Base-by-base conservation (phyloP, 2,888 invertebrate genomes). In the Dryadula phaetusa region DNA sequence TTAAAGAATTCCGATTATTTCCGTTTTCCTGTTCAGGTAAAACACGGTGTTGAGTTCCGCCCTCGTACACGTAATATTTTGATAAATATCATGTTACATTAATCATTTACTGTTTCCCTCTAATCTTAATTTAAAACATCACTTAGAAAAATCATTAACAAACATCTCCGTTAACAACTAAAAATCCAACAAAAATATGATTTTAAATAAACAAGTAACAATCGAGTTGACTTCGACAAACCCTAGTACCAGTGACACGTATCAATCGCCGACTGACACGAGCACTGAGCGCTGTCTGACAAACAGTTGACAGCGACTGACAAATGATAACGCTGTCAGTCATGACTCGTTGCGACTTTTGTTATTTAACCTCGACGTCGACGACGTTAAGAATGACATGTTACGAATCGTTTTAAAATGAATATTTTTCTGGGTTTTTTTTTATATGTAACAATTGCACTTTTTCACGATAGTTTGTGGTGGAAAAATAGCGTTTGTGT, bases 221-320 rank as follows among this genome's bases (percentile, higher is more conserved):
- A 5, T 42, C n/a, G 46, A 62, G 47, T 65, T 28, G 14, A 18
- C 12, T 8, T 67, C 70, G 49, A 60, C 34, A 46, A 37, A 12
- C 28, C 44, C 16, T 63, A 34, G 68, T 63, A 54, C 12, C 20
- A 25, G 53, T 84, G 88, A 82, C 88, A 81, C 78, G 79, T 84
- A 85, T 88, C 90, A 86, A 82, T 87, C 87, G 74, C 82, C 79
- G 84, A 82, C 85, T 85, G 90, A 86, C 87, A 88, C 88, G 88
- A 86, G 86, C 86, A 84, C 80, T n/a, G 88, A 86, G 86, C 86
- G 83, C 80, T n/a, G 52, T 46, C 44, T 60, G 78, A 77, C 79
- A 82, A 86, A 88, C 88, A 84, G 78, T 77, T 83, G 87, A 87
- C 87, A 89, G 64, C 75, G 74, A 76, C 68, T 81, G 88, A 86